Base-by-base conservation (phyloP, 2,113 vertebrate genomes). In the Oophaga pumilio region DNA sequence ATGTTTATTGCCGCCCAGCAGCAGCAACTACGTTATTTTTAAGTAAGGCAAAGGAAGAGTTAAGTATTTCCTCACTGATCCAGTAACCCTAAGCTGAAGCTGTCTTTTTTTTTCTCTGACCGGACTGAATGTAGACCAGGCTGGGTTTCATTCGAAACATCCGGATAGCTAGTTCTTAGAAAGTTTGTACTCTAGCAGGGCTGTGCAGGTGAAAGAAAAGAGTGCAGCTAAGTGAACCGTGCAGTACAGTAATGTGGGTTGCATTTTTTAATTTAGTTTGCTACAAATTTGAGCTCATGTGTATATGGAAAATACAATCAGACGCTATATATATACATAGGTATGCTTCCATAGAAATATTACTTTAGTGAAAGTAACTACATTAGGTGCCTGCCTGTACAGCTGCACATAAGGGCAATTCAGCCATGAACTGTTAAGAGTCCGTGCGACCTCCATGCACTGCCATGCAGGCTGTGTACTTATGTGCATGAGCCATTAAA, bases 71-170 rank as follows among this genome's bases (percentile, higher is more conserved):
- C 18, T 18, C n/a, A 8, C 33, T 49, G 33, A 43, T 43, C 33
- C 71, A 20, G 33, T 74, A 74, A 50, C 18, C 28, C 24, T 73
- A 43, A 43, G 17, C 69, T 73, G 18, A 73, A 73, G 28, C 24
- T 71, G 6, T 15, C 5, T 26, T 33, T 71, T 33, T 14, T 71
- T 73, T 56, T 56, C 20, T 43, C 3, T 74, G 26, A 50, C 20
- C 71, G 22, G 26, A 20, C 26, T 50, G 43, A 74, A 74, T 74
- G 71, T 73, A 73, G 28, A 43, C 66, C 6, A 73, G 33, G 28
- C 69, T 73, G 69, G 17, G 33, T 43, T 71, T 73, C 69, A 73
- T 73, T 73, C n/a, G 17, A 43, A 43, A 73, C 69, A 33, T 73
- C 17, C 69, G 69, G 69, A 73, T 15, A 73, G 28, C 69, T 17